phyloP scores from a whole-genome alignment of 2,888 invertebrate species.

The Torymus aiolomorphi region DNA sequence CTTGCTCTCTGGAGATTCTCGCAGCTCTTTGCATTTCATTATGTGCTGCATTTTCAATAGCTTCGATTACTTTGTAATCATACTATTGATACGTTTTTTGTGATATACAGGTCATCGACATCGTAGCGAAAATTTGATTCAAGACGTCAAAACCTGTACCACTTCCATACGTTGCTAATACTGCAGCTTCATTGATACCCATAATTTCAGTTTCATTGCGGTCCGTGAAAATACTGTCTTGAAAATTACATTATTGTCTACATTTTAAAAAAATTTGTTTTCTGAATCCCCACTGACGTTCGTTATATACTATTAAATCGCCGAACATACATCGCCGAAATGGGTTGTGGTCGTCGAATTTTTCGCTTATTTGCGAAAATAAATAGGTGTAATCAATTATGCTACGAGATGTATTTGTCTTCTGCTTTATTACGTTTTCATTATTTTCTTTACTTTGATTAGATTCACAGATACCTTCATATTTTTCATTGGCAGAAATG shows the following conservation, averaged over 20 bases:
- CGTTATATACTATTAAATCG: background rate
- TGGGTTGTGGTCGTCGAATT: background rate
- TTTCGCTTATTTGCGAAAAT: background rate
- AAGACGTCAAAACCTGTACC: background rate
- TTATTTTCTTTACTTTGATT: no score
- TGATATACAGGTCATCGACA: background rate
- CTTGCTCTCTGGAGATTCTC: background rate
- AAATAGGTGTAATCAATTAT: background rate
- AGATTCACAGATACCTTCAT: no score
- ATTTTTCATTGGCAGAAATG: no score
- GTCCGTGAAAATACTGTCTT: background rate
- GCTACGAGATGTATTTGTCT: background rate
- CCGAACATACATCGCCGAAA: background rate
- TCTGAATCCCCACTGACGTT: background rate
- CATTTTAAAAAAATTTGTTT: background rate
- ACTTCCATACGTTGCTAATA: background rate
- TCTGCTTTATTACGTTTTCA: no score
- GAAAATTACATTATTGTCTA: background rate
- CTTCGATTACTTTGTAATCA: background rate
- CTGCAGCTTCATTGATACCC: no score
- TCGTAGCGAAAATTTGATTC: background rate
- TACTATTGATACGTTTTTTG: no score
- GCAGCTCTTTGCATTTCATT: background rate
- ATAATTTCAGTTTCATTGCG: background rate
- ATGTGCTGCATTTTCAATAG: background rate